phyloP scores from a whole-genome alignment of 1,140 invertebrate species.

The Battus philenor region DNA sequence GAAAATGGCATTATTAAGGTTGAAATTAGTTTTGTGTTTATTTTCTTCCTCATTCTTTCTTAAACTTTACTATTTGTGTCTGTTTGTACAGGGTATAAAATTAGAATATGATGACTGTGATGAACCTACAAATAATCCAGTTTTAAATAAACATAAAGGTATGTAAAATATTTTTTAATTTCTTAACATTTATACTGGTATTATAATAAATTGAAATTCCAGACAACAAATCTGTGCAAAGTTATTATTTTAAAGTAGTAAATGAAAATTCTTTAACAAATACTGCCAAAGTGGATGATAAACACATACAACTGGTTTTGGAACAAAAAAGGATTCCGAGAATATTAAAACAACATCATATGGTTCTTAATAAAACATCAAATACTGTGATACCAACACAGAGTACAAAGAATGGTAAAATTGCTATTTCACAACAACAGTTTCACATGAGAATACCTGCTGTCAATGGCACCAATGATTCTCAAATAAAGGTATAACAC shows the following conservation, averaged over 20 bases:
- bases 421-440: constrained; percentile 44
- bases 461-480: constrained; percentile 26
- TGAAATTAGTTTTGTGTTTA: constrained; percentile 1
- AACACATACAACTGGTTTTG: constrained; percentile 29
- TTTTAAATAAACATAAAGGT: constrained; percentile 28
- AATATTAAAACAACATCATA: constrained; percentile 38
- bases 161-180: constrained; percentile 13
- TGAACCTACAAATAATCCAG: constrained; percentile 17
- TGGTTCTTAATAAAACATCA: constrained; percentile 23
- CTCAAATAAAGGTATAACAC: constrained; percentile 42
- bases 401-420: constrained; percentile 43
- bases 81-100: constrained; percentile 47
- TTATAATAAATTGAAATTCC: constrained; percentile 15
- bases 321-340: constrained; percentile 43
- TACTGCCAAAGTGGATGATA: constrained; percentile 30
- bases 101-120: constrained; percentile 33
- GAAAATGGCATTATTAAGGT: constrained; percentile 71
- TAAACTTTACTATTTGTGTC: not conserved
- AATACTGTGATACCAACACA: constrained; percentile 37
- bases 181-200: too few species aligned
- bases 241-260: constrained; percentile 53
- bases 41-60: constrained; percentile 1
- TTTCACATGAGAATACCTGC: constrained; percentile 29
- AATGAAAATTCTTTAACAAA: constrained; percentile 45
- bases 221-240: constrained; percentile 34